Evolutionary conservation across 2,797 vertebrate genomes (phyloP).

Genomic region (Sebastiscus tertius): DNA sequence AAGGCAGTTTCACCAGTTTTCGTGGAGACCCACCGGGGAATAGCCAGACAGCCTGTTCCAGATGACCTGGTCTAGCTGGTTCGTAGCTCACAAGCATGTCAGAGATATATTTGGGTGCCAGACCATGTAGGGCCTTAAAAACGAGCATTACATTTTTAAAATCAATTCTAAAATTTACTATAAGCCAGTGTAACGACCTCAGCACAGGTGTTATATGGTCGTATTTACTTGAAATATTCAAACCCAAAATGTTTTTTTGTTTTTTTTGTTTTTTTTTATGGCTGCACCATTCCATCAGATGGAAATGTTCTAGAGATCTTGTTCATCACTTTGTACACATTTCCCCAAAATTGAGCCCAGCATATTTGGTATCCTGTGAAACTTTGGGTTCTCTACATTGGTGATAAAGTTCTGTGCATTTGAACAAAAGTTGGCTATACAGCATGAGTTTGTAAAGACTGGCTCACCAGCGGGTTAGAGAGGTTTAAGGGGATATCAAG

Average conservation of each 20-base stretch:
- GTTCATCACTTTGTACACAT: background rate
- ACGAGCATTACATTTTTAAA: too few relatives aligned
- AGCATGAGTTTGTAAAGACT: background rate
- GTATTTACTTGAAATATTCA: background rate
- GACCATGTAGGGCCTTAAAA: too few relatives aligned
- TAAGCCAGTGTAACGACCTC: too few relatives aligned
- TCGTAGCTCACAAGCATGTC: too few relatives aligned
- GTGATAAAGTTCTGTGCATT: background rate
- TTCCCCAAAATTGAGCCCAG: background rate
- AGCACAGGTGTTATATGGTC: too few relatives aligned
- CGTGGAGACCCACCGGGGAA: too few relatives aligned
- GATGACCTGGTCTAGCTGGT: too few relatives aligned
- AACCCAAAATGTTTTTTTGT: background rate
- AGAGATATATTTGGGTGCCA: too few relatives aligned
- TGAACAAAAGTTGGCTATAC: background rate
- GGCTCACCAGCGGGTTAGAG: background rate
- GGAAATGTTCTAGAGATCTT: background rate
- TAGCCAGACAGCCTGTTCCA: too few relatives aligned
- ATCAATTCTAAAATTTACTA: too few relatives aligned
- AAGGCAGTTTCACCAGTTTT: too few relatives aligned
- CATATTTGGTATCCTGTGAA: background rate
- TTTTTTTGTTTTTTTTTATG: background rate
- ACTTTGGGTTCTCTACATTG: background rate
- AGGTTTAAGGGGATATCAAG: background rate
- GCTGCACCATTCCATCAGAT: background rate